Percentiles rank a stretch among this genome's conserved stretches.
Conservation (phyloP, 2,113 vertebrate species). For the Tupaia chinensis region DNA sequence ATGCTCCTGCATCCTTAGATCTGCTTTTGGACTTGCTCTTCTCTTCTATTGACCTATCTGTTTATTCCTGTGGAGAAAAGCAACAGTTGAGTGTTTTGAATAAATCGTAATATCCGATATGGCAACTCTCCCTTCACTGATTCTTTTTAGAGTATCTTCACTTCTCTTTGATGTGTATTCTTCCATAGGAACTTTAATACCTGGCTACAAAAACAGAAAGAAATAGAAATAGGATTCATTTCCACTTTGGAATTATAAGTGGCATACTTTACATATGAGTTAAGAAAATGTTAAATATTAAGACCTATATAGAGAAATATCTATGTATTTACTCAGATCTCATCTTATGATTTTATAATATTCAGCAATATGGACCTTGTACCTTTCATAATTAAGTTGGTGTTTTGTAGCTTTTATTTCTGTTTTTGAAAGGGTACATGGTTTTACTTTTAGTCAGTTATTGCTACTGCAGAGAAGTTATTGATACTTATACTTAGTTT, state of each 20-base stretch:
- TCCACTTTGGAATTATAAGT: constrained; percentile 44
- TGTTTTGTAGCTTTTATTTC: constrained; percentile 32
- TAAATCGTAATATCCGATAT: neutral
- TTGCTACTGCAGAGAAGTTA: neutral
- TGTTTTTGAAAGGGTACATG: constrained; percentile 31
- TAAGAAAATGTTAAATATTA: constrained; percentile 41
- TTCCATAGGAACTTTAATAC: neutral
- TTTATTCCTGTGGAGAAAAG: neutral
- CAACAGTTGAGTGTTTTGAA: neutral
- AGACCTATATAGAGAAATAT: neutral
- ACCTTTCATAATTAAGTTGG: neutral
- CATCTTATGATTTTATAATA: constrained; percentile 25
- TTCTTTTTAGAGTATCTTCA: constrained; percentile 1
- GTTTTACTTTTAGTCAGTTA: constrained; percentile 30
- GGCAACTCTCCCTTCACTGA: neutral
- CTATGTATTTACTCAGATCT: constrained; percentile 31
- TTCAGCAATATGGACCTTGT: neutral
- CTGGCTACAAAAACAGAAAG: constrained; percentile 9
- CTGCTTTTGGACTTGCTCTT: neutral
- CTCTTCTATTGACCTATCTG: neutral
- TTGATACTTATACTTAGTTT: constrained; percentile 3
- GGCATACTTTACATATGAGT: constrained; percentile 7
- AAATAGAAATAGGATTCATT: constrained; percentile 52
- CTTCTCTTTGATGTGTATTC: neutral
- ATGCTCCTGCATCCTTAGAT: neutral